Percentiles rank a stretch among this genome's conserved stretches.
Conservation (phyloP, 2,113 vertebrate genomes). For the Peucedramus taeniatus region DNA sequence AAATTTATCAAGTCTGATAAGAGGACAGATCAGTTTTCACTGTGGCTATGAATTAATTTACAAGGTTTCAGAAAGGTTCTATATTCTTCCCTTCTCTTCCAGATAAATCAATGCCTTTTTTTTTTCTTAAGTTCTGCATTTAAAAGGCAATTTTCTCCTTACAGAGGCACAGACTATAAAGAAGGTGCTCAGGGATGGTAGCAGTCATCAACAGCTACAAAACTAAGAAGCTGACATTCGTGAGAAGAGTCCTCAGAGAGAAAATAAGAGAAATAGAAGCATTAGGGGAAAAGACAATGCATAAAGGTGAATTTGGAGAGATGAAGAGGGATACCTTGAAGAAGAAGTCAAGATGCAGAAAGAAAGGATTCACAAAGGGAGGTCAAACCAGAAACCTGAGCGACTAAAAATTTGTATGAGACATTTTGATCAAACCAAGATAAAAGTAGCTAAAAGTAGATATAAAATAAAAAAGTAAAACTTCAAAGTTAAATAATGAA, state of each 20-base stretch:
- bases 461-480: background rate
- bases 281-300: background rate
- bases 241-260: background rate
- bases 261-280: background rate
- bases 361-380: background rate
- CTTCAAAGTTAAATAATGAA: background rate
- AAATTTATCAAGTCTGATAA: slow-evolving; percentile 13
- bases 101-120: background rate
- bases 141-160: background rate
- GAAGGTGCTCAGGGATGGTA: background rate
- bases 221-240: background rate
- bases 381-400: background rate
- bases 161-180: background rate
- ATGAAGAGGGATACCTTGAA: background rate
- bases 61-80: background rate
- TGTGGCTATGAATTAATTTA: slow-evolving; percentile 13
- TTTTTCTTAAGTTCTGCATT: background rate
- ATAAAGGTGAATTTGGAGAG: background rate
- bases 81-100: background rate
- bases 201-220: background rate
- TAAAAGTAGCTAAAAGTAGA: background rate
- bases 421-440: background rate
- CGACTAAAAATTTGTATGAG: background rate
- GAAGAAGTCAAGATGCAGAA: background rate
- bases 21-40: background rate